Evolutionary conservation across 2,113 vertebrate species (phyloP), one percentile per base, ranked within the genome.

Genomic region (Cettia cetti): DNA sequence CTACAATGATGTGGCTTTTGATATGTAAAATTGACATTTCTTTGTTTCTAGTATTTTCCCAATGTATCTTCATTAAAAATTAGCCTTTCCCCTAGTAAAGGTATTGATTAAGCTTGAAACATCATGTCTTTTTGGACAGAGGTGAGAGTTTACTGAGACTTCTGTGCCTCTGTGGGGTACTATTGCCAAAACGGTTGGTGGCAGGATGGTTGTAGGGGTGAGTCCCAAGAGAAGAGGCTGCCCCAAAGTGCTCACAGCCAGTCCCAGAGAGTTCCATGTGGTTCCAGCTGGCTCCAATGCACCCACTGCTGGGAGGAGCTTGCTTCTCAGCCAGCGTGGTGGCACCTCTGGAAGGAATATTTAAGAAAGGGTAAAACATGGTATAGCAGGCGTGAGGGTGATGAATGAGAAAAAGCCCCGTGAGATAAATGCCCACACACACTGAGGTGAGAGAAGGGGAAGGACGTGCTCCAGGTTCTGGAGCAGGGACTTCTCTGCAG

Each of bases 241-340:
- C 26, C n/a, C 35, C 33, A 28, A 4, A 24, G 17, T 37, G 35
- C 26, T 28, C 33, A 24, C 9, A 71, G 16, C 1, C 7, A 2
- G 1, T 57, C 76, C 33, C 50, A 91, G 35, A 13, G 0, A 2
- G 5, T 6, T 86, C 54, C 64, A 39, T 3, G 3, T 18, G 39
- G 16, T 18, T 57, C 52, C 59, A 33, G 15, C 27, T 31, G 24
- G 33, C 27, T 82, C 53, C 69, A 60, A 3, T 4, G 0, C 10
- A 17, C 9, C 7, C n/a, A 44, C 6, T 5, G 1, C 18, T 35
- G 10, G 15, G 15, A 1, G 5, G 1, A 30, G 4, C 18, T 35
- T 15, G 24, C 5, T 4, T 3, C 4, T 45, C 56, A 24, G 5
- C 26, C 23, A 42, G 6, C 20, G 2, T 5, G 7, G 24, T 35